Base-by-base conservation (phyloP, 1,140 invertebrate species). In the Heterodera schachtii region DNA sequence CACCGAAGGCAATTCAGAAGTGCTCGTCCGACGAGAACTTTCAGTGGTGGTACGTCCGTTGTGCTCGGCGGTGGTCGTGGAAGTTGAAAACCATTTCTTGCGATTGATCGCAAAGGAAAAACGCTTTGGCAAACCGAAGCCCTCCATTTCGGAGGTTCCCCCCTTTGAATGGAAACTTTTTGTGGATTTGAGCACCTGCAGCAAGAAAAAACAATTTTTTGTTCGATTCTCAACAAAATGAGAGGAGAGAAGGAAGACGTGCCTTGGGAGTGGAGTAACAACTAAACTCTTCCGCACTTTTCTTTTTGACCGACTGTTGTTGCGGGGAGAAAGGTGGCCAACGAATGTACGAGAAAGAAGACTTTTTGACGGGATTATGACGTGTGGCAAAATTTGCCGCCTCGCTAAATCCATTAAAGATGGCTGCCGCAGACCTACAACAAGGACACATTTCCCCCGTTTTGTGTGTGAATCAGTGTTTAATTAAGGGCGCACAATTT, bases 331-430 rank as follows among this genome's bases (percentile, higher is more conserved):
- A 78, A 69, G 77, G n/a, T 4, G 60, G 41, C 66, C 66, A 78
- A 78, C 64, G 77, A 19, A 78, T 78, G 49, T 78, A 52, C 6
- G 77, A 66, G 8, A 70, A 78, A 21, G 76, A 78, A 66, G 43
- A 41, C 52, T 78, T 78, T 78, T 78, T 78, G 31, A 69, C 52
- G 5, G 64, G 64, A 66, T 77, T 77, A 44, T 78, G 57, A n/a
- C 70, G 66, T 41, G 57, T 44, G 31, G 70, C 60, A 69, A 78
- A 78, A 46, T 69, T 70, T 21, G 64, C 60, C 47, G 64, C 64
- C 21, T 78, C 77, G 70, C 21, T 78, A 64, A 78, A 64, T 78
- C 77, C 77, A 43, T 49, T 78, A 78, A 78, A 78, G 49, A 78
- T 78, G 6, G 77, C 77, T 21, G 77, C 64, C 8, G 57, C 57